These are phyloP conservation scores for Aquatica leii DNA, from an alignment of 2,888 invertebrate genomes.

Conservation along the genomic window DNA sequence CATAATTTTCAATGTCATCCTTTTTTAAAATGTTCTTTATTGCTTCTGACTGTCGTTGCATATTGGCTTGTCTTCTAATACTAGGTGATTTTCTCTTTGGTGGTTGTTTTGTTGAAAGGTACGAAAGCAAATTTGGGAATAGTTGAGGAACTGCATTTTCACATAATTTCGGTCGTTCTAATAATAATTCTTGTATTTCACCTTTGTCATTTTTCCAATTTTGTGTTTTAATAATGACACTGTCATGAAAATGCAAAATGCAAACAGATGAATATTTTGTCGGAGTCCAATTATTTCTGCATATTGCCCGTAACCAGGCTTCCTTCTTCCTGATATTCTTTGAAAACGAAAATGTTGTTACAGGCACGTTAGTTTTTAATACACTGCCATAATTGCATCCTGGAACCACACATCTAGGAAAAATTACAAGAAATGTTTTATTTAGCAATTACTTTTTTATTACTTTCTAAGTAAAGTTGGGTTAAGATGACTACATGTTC, in stretches of 20 bases:
- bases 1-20: background rate
- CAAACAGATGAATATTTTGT: background rate
- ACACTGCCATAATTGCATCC: background rate
- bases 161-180: background rate
- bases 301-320: background rate
- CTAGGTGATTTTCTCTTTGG: too few species aligned
- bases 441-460: too few species aligned
- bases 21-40: background rate
- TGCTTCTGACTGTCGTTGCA: background rate
- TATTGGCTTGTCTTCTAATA: background rate
- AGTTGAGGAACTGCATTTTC: background rate
- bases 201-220: background rate
- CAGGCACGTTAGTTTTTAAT: background rate
- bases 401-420: background rate
- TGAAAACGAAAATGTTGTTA: background rate
- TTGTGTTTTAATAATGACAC: background rate
- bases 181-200: background rate
- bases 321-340: background rate
- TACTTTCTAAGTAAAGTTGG: too few species aligned
- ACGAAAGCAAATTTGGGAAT: background rate
- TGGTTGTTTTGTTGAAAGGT: background rate
- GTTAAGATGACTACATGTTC: too few species aligned
- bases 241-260: background rate
- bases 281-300: background rate
- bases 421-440: background rate